Evolutionary conservation across 2,797 vertebrate genomes (phyloP).

Genomic region (Chaenodraco wilsoni): DNA sequence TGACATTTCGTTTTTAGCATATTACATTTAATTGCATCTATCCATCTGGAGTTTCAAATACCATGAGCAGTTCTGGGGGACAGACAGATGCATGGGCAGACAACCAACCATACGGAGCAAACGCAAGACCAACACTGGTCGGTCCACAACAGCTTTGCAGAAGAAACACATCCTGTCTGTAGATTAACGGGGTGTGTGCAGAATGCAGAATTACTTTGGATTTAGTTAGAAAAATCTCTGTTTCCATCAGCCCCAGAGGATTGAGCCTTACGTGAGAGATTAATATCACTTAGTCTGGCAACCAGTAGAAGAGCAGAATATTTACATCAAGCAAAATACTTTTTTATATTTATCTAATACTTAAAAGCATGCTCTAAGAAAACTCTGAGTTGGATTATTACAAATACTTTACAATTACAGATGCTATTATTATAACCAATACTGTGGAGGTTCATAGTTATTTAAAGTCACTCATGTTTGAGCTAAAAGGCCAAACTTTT

Average conservation of each 20-base stretch:
- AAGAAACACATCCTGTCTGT: conserved; percentile 34
- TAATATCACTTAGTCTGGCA: conserved; percentile 42
- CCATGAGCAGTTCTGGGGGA: conserved; percentile 42
- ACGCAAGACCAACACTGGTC: conserved; percentile 27
- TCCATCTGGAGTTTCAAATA: conserved; percentile 70
- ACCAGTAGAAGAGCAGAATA: conserved; percentile 19
- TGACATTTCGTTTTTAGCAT: conserved; percentile 67
- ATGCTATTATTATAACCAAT: not conserved
- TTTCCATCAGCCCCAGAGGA: conserved; percentile 33
- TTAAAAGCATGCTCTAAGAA: not conserved
- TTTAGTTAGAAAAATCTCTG: conserved; percentile 41
- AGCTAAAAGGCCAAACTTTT: not conserved
- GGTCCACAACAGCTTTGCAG: conserved; percentile 40
- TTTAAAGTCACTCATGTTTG: not conserved
- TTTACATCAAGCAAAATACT: not conserved
- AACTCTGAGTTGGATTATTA: not conserved
- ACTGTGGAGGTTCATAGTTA: not conserved
- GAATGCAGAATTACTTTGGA: conserved; percentile 37
- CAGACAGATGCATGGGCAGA: conserved; percentile 55
- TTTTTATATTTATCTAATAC: conserved; percentile 8
- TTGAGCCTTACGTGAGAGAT: conserved; percentile 22
- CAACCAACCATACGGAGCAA: conserved; percentile 47
- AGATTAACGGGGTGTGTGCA: conserved; percentile 40
- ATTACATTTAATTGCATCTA: conserved; percentile 69
- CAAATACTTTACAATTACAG: not conserved